Conservation (phyloP, 2,113 vertebrate species). For the Mungos mungo region DNA sequence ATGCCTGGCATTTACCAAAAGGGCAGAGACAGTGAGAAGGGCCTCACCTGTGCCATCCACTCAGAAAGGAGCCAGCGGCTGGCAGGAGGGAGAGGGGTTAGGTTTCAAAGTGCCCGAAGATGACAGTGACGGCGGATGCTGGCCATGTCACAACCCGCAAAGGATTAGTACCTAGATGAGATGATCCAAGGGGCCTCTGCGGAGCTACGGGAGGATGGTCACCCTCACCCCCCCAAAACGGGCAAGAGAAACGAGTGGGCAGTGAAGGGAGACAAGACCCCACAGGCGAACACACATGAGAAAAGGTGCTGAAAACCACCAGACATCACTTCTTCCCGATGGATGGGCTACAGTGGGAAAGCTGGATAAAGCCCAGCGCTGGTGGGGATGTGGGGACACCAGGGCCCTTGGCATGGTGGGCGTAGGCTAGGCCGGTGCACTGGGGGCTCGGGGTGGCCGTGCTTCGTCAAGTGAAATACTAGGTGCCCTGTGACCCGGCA, state of each 20-base stretch:
- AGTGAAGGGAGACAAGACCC: not conserved
- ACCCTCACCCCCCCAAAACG: accelerated
- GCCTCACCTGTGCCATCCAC: slow-evolving; percentile 54
- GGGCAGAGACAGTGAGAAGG: slow-evolving; percentile 69
- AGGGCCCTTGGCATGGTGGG: not conserved
- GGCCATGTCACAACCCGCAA: not conserved
- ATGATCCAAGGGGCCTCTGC: not conserved
- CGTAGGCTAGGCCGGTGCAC: not conserved
- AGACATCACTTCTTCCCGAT: not conserved
- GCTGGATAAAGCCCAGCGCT: not conserved
- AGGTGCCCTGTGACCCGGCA: not conserved
- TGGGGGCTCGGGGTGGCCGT: accelerated
- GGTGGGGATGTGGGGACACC: not conserved
- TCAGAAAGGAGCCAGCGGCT: not conserved
- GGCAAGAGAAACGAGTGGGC: accelerated
- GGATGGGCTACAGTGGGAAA: not conserved
- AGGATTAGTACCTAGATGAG: not conserved
- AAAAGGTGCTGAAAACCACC: not conserved
- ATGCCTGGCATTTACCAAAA: slow-evolving; percentile 78
- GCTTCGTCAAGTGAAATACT: not conserved
- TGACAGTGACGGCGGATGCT: not conserved
- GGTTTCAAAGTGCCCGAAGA: slow-evolving; percentile 64
- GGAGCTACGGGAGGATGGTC: not conserved
- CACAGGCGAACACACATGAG: not conserved
- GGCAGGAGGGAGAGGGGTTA: slow-evolving; percentile 35